Evolutionary conservation across 64 coral and sea anemone genomes (phyloP).

Genomic region (Pocillopora verrucosa): DNA sequence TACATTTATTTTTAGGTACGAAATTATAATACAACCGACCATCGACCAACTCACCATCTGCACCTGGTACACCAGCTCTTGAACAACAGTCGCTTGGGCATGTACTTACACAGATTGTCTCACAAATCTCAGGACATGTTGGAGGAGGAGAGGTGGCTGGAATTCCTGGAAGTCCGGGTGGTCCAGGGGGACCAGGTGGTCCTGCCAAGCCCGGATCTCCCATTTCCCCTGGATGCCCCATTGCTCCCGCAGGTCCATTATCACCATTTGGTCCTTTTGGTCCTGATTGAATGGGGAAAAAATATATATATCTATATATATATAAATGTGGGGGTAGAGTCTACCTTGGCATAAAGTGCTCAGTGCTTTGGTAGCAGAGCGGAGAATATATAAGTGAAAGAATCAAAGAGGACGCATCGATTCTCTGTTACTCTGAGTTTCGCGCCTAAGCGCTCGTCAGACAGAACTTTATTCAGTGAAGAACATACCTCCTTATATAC

Average conservation of each 20-base stretch:
- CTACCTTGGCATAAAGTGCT: too few species aligned
- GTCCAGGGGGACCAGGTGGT: constrained; percentile 63
- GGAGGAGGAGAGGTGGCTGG: neutral
- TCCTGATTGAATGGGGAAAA: constrained; percentile 9
- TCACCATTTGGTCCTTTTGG: constrained; percentile 1
- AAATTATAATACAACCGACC: neutral
- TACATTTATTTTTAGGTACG: neutral
- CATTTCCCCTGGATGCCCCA: neutral
- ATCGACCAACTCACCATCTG: neutral
- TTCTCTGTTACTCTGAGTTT: too few species aligned
- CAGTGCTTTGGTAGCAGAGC: too few species aligned
- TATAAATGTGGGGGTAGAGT: too few species aligned
- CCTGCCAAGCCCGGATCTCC: constrained; percentile 33
- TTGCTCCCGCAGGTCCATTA: neutral
- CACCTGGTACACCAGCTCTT: neutral
- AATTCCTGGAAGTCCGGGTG: constrained; percentile 47
- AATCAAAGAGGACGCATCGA: too few species aligned
- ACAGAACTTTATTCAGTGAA: too few species aligned
- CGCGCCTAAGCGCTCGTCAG: too few species aligned
- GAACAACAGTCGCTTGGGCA: constrained; percentile 16
- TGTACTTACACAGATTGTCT: constrained; percentile 13
- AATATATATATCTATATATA: neutral
- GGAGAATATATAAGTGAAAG: too few species aligned
- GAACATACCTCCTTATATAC: too few species aligned
- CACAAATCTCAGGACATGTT: constrained; percentile 35